Percentiles rank a stretch among this genome's conserved stretches.
Evolutionary conservation across 2,113 vertebrate genomes (phyloP).

Genomic region (Antechinus flavipes): DNA sequence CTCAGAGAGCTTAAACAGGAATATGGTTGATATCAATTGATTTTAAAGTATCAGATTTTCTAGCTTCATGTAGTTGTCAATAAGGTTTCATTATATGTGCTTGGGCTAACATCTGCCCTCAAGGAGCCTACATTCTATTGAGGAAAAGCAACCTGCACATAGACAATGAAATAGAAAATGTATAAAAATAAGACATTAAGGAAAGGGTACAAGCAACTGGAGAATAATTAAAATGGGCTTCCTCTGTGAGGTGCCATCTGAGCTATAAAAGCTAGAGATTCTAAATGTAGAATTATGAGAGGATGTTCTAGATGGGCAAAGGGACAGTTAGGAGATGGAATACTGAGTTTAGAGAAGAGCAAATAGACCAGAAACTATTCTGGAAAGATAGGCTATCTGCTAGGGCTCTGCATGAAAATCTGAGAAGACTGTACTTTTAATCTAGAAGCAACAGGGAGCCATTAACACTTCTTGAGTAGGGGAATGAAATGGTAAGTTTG

Average conservation of each 20-base stretch:
- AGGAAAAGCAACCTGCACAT: background rate
- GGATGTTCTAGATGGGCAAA: background rate
- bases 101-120: background rate
- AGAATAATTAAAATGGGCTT: background rate
- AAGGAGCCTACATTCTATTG: background rate
- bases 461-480: background rate
- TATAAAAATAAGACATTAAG: background rate
- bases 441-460: background rate
- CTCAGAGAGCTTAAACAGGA: background rate
- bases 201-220: background rate
- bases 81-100: background rate
- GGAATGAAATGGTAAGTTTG: background rate
- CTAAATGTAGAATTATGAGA: background rate
- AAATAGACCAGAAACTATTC: background rate
- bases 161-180: background rate
- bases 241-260: background rate
- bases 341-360: background rate
- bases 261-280: background rate
- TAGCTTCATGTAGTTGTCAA: background rate
- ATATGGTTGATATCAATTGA: background rate
- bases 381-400: background rate
- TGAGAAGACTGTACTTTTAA: background rate
- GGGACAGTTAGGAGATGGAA: background rate
- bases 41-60: background rate
- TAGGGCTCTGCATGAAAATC: background rate